Base-by-base conservation (phyloP, 2,888 invertebrate species). In the Diadromus collaris region DNA sequence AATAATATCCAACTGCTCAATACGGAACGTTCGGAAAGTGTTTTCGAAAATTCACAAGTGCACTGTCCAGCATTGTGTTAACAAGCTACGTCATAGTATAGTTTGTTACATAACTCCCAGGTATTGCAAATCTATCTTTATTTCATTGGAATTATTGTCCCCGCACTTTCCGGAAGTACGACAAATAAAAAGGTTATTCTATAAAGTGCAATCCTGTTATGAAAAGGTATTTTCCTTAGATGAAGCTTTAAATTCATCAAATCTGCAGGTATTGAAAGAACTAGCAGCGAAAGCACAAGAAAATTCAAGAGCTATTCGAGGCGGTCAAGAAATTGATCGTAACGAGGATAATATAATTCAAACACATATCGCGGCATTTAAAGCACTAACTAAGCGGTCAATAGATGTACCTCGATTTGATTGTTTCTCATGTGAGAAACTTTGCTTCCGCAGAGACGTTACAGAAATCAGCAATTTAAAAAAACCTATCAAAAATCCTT, bases 391-490 rank as follows among this genome's bases (percentile, higher is more conserved):
- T 4, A 83, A 78, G 46, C 69, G 70, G 34, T 71, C 81, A 0
- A 56, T 74, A 16, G 85, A 85, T 81, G 41, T 41, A 19, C 81
- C 84, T 10, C 16, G 16, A 9, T 61, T 72, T 29, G 48, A 60
- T 10, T 84, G 82, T 68, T 67, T 81, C 44, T 81, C 80, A 27
- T 83, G 84, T 72, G 79, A 83, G 65, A 83, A 80, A 71, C 73
- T 85, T 3, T 81, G 81, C 64, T 82, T 29, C 72, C 27, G 32
- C 34, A 78, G 75, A 78, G 76, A 84, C 38, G 41, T 82, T 60
- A 48, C 32, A 27, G 16, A 48, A 44, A 73, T 81, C 5, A 9
- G 64, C 13, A 76, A 80, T 41, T 70, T 83, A 38, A 58, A 34
- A 64, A 83, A 76, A 68, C 76, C 29, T 29, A 29, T 29, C 2